Base-by-base conservation (phyloP, 1,140 invertebrate genomes). In the Mercenaria mercenaria region DNA sequence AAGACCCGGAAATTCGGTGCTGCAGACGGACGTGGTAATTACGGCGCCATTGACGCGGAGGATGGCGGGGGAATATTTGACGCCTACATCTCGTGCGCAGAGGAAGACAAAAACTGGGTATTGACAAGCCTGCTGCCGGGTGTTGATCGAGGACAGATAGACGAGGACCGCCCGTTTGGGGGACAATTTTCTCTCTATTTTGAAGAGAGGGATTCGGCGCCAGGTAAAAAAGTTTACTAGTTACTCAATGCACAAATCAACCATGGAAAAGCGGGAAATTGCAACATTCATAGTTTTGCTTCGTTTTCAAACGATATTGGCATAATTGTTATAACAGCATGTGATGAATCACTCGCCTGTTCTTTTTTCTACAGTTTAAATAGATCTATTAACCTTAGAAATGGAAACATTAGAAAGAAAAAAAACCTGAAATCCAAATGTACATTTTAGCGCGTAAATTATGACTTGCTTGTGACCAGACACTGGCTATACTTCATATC, bases 61-160 rank as follows among this genome's bases (percentile, higher is more conserved):
- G 76, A 87, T 23, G 67, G 74, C 26, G 69, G 59, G 23, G 32
- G 84, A 18, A 76, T 20, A 18, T 94, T 67, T 83, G 93, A 93
- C 76, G 91, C 91, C 11, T 93, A 92, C 72, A 84, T 94, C 20
- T 92, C 92, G 0, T 89, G 83, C 64, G 81, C 91, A 20, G 89
- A 92, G 8, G 90, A 90, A 20, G 93, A 93, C 59, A 72, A 50
- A 4, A 18, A 41, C 1, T 94, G 92, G 93, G 92, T 94, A 0
- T 6, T 84, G 18, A 29, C 92, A 0, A 77, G 92, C 29, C 43
- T 94, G 6, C 59, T 93, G 0, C 88, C 89, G 4, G 80, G 37
- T 13, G 90, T 93, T 67, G 94, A 93, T 56, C 83, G 85, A 18
- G 93, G 92, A 23, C 0, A 81, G 29, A 11, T 89, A 0, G 76